These are phyloP conservation scores for Ophion slaviceki DNA, from an alignment of 2,888 invertebrate genomes.

Conservation along the genomic window DNA sequence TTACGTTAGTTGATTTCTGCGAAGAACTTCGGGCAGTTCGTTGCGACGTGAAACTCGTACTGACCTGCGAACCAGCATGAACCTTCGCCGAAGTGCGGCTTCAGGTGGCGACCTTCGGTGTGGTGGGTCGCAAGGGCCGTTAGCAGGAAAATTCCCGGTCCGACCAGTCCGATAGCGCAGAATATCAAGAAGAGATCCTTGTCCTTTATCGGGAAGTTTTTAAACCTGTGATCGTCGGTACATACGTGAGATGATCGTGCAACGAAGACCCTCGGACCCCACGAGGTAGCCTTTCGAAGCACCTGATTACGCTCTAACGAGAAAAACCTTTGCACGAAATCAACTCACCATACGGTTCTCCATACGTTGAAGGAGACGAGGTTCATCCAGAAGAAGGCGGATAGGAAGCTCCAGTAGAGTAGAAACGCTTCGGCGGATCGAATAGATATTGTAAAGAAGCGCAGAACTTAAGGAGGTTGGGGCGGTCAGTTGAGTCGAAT, in stretches of 20 bases:
- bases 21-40: neutral
- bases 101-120: slow-evolving; percentile 84
- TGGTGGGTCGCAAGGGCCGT: slow-evolving; percentile 85
- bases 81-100: slow-evolving; percentile 86
- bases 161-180: slow-evolving; percentile 87
- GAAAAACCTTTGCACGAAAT: neutral
- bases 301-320: too few species aligned
- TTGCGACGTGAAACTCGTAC: slow-evolving; percentile 33
- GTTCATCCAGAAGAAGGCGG: slow-evolving; percentile 90
- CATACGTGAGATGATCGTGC: neutral
- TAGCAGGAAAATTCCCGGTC: slow-evolving; percentile 85
- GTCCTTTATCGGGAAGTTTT: slow-evolving; percentile 83
- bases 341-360: slow-evolving; percentile 87
- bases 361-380: slow-evolving; percentile 89
- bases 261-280: neutral
- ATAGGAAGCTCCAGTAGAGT: slow-evolving; percentile 87
- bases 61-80: slow-evolving; percentile 89
- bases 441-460: neutral
- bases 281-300: slow-evolving; percentile 11
- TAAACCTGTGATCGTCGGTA: slow-evolving; percentile 73
- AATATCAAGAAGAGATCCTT: slow-evolving; percentile 85
- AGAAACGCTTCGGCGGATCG: slow-evolving; percentile 83
- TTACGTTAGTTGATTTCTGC: neutral
- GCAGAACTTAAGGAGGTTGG: neutral
- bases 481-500: too few species aligned